A percentile compares a stretch with the other conserved stretches of the same genome.
Evolutionary conservation across 2,888 invertebrate species (phyloP).

Genomic region (Tridacna gigas): DNA sequence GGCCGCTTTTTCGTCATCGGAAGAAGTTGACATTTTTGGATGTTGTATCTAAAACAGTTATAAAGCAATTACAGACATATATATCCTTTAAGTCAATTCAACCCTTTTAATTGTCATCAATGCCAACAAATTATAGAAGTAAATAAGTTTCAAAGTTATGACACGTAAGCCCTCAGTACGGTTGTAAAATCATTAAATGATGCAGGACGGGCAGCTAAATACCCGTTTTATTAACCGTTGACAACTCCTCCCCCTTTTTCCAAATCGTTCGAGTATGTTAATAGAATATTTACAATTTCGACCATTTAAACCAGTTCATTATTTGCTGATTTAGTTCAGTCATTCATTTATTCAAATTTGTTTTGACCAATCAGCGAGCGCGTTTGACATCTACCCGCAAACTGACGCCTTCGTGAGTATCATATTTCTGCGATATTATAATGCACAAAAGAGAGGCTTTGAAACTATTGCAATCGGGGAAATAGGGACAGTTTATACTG

Average conservation of each 20-base stretch:
- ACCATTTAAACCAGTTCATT: slow-evolving; percentile 40
- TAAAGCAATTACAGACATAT: not conserved
- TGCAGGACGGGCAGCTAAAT: not conserved
- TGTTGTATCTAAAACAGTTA: not conserved
- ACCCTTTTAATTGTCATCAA: not conserved
- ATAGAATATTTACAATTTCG: slow-evolving; percentile 29
- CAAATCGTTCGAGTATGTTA: slow-evolving; percentile 11
- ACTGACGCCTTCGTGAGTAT: slow-evolving; percentile 17
- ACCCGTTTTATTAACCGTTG: slow-evolving; percentile 8
- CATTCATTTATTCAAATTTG: slow-evolving; percentile 23
- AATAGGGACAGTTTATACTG: not conserved
- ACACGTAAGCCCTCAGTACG: slow-evolving; percentile 12
- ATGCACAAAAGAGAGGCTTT: slow-evolving; percentile 4
- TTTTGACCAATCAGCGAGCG: slow-evolving; percentile 20
- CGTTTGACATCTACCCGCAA: slow-evolving; percentile 28
- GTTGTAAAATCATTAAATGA: slow-evolving; percentile 22
- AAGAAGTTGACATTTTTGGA: slow-evolving; percentile 50
- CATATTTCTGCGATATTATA: not conserved
- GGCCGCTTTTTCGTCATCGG: slow-evolving; percentile 44
- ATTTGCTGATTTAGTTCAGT: slow-evolving; percentile 24
- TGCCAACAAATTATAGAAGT: not conserved
- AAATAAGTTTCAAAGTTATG: not conserved
- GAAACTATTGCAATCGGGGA: slow-evolving; percentile 18
- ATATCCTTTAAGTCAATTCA: slow-evolving; percentile 6
- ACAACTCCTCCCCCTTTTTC: slow-evolving; percentile 26